A percentile compares a stretch with the other conserved stretches of the same genome.
These are phyloP conservation scores for Phyllostomus discolor DNA, from an alignment of 2,113 vertebrate genomes.

Conservation along the genomic window DNA sequence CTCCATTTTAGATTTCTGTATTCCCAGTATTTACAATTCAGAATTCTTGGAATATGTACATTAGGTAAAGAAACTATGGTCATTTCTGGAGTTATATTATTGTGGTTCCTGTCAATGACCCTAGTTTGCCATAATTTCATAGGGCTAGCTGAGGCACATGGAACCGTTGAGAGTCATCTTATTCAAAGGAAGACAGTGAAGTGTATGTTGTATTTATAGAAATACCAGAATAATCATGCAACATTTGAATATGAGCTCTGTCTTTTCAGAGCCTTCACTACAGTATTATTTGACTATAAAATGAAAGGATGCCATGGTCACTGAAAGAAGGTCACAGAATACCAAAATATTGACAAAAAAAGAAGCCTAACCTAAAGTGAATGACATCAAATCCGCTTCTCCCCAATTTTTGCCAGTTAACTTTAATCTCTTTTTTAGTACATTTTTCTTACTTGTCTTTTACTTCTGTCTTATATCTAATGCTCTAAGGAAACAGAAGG, in stretches of 20 bases:
- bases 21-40: not conserved
- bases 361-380: not conserved
- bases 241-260: slow-evolving; percentile 26
- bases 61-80: not conserved
- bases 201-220: slow-evolving; percentile 14
- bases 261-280: not conserved
- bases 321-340: slow-evolving; percentile 15
- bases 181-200: slow-evolving; percentile 1
- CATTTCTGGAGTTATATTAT: not conserved
- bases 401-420: not conserved
- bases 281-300: slow-evolving; percentile 35
- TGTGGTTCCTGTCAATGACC: not conserved
- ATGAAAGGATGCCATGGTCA: not conserved
- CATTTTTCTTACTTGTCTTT: not conserved
- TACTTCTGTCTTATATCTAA: not conserved
- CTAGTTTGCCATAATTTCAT: not conserved
- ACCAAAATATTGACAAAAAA: slow-evolving; percentile 8
- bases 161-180: not conserved
- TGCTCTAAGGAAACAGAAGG: not conserved
- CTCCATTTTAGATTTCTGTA: not conserved
- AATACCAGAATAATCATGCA: slow-evolving; percentile 8
- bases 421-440: not conserved
- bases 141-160: not conserved
- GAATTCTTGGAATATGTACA: not conserved
- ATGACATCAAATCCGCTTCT: not conserved